A percentile compares a stretch with the other conserved stretches of the same genome.
Evolutionary conservation across 2,797 vertebrate genomes (phyloP).

Genomic region (Oryzias sinensis): DNA sequence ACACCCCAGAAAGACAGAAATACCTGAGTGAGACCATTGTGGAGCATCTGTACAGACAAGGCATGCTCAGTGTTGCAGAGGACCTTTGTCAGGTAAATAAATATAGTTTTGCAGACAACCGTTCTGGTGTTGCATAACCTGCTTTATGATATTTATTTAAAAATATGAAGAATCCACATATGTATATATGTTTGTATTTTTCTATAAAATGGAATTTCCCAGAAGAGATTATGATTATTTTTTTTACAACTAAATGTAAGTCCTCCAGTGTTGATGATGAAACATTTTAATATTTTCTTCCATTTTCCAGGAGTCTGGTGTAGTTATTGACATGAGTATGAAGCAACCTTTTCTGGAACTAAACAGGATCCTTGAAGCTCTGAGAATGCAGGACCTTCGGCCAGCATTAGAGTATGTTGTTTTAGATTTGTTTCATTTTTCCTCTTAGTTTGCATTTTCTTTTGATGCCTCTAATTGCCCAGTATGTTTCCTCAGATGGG

Average conservation of each 20-base stretch:
- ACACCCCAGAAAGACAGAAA: conserved; percentile 86
- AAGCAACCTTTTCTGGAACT: conserved; percentile 91
- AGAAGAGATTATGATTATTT: too few species aligned
- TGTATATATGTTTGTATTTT: too few species aligned
- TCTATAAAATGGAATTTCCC: too few species aligned
- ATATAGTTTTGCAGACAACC: not conserved
- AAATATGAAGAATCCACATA: not conserved
- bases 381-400: conserved; percentile 86
- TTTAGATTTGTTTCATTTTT: not conserved
- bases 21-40: conserved; percentile 87
- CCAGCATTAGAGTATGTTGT: conserved; percentile 85
- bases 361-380: conserved; percentile 88
- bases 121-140: not conserved
- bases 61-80: conserved; percentile 89
- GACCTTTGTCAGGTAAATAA: conserved; percentile 86
- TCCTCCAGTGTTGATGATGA: not conserved
- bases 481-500: conserved; percentile 78
- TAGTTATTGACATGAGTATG: conserved; percentile 89
- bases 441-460: not conserved
- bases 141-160: not conserved
- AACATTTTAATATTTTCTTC: not conserved
- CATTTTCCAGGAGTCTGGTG: conserved; percentile 78
- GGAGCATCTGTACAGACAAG: conserved; percentile 89
- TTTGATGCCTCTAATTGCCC: too few species aligned
- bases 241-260: not conserved